phyloP scores from a whole-genome alignment of 2,113 vertebrate genomes.

The Pampusana beccarii region DNA sequence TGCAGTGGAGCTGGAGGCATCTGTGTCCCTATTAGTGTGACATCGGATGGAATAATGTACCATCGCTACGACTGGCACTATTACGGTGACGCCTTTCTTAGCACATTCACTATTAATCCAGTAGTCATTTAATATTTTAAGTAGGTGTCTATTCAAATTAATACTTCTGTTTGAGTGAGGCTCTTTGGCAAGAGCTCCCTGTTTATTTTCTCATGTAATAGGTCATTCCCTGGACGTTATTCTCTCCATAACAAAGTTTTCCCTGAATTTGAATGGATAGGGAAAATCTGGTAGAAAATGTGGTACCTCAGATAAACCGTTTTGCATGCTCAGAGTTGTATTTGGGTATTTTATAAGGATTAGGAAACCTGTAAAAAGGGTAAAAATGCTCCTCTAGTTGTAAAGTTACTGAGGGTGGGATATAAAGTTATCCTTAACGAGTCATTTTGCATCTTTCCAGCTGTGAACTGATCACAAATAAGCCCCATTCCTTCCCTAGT shows the following conservation, averaged over 20 bases:
- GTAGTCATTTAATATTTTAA: not conserved
- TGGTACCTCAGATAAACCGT: too few relatives aligned
- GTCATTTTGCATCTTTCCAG: not conserved
- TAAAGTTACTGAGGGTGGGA: too few relatives aligned
- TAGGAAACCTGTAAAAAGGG: not conserved
- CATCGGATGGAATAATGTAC: not conserved
- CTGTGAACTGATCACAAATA: not conserved
- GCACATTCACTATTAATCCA: not conserved
- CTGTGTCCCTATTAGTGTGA: accelerated
- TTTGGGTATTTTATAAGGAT: not conserved
- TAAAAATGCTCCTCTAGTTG: not conserved
- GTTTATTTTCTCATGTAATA: not conserved
- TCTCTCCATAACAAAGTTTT: not conserved
- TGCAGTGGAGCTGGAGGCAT: not conserved
- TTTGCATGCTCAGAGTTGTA: too few relatives aligned
- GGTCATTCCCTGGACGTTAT: not conserved
- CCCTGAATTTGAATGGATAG: accelerated
- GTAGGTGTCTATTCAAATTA: not conserved
- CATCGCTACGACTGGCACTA: accelerated
- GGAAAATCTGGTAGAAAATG: not conserved
- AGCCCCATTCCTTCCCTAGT: not conserved
- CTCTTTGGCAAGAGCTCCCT: not conserved
- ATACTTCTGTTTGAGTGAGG: not conserved
- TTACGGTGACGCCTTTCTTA: not conserved
- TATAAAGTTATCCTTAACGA: too few relatives aligned